A percentile compares a stretch with the other conserved stretches of the same genome.
phyloP scores from a whole-genome alignment of 2,113 vertebrate genomes.

The Tupaia tana region DNA sequence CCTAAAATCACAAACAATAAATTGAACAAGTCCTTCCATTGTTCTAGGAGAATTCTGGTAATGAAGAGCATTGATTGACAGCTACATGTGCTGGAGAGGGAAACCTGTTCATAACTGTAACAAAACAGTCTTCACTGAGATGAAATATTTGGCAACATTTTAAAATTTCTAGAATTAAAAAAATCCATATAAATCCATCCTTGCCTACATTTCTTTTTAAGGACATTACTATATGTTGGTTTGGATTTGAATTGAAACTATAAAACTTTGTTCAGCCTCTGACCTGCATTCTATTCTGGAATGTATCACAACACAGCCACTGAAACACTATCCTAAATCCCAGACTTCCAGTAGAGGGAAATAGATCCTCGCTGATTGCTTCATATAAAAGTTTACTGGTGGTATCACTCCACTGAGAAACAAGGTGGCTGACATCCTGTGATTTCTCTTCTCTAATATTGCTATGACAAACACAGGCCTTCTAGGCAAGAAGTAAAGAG shows the following conservation, averaged over 20 bases:
- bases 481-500: background rate
- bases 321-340: slow-evolving; percentile 74
- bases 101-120: slow-evolving; percentile 66
- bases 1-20: background rate
- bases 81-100: slow-evolving; percentile 65
- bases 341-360: slow-evolving; percentile 75
- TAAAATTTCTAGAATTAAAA: slow-evolving; percentile 23
- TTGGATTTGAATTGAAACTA: slow-evolving; percentile 59
- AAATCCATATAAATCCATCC: background rate
- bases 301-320: slow-evolving; percentile 71
- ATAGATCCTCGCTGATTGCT: slow-evolving; percentile 33
- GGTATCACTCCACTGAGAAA: slow-evolving; percentile 1
- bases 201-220: background rate
- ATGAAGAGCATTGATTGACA: slow-evolving; percentile 83
- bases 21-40: slow-evolving; percentile 18
- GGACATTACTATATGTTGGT: background rate
- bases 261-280: slow-evolving; percentile 67
- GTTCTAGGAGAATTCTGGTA: slow-evolving; percentile 42
- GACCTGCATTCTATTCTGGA: slow-evolving; percentile 51
- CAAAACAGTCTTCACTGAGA: slow-evolving; percentile 49
- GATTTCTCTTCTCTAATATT: background rate
- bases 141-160: slow-evolving; percentile 33
- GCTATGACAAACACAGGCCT: slow-evolving; percentile 42
- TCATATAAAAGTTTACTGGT: slow-evolving; percentile 41
- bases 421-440: background rate